Evolutionary conservation across 2,888 invertebrate species (phyloP), one percentile per base, ranked within the genome.

Genomic region (Sesia apiformis): DNA sequence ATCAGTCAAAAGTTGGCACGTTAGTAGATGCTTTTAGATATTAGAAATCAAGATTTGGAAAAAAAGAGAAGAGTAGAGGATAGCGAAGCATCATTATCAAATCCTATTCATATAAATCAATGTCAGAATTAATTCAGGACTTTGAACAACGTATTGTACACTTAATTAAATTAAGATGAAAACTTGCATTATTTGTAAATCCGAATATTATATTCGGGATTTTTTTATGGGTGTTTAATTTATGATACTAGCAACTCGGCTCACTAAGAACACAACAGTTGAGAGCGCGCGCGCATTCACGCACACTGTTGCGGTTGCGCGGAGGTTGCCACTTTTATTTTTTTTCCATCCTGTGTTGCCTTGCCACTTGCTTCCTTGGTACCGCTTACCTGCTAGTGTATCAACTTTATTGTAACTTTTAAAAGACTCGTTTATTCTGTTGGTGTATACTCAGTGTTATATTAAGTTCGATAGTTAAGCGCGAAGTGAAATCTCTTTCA

Each of bases 301-400:
- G 73, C 87, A 86, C 88, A 87, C 86, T 77, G 76, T 70, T 72
- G 69, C 64, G 63, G 69, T 60, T n/a, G 68, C 65, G 77, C 69
- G 66, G 70, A 74, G 70, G 78, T 79, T 76, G 74, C 74, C 73
- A 69, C 67, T 51, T 51, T 52, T 79, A 70, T 76, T 76, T 77
- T 80, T 81, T 82, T 83, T 82, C 76, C 58, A 60, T 61, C 53
- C 43, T 51, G 5, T 7, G 41, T 51, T 55, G 60, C 63, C 64
- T 72, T 69, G 66, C 74, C 75, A 75, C 76, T 83, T 78, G 80
- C 71, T 74, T 55, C 55, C 52, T 57, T 56, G 54, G 64, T 64
- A 70, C 69, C 70, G 71, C 74, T 70, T 81, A 81, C 81, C 78
- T 80, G 78, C 73, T 63, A 73, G 73, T 76, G 74, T 70, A 67